These are phyloP conservation scores for Octodon degus DNA, from an alignment of 2,113 vertebrate species.

Conservation along the genomic window DNA sequence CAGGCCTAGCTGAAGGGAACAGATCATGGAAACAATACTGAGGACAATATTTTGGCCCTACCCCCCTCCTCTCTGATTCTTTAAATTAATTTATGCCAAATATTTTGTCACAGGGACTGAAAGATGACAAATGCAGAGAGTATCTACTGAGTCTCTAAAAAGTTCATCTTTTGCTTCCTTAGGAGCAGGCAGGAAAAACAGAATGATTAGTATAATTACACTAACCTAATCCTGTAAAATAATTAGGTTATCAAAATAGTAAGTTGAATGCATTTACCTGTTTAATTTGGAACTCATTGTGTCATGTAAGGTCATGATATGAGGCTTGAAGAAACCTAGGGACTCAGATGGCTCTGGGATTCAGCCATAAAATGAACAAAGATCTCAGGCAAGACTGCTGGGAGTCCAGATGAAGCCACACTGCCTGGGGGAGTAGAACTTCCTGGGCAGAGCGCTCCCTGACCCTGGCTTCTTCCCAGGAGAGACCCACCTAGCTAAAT, in stretches of 20 bases:
- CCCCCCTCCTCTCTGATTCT: not conserved
- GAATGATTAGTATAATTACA: not conserved
- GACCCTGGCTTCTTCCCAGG: constrained; percentile 56
- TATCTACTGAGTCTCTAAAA: not conserved
- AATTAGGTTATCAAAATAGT: not conserved
- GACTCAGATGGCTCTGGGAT: constrained; percentile 52
- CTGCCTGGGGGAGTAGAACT: constrained; percentile 60
- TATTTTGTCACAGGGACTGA: not conserved
- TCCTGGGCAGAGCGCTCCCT: constrained; percentile 55
- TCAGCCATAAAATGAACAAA: constrained; percentile 68
- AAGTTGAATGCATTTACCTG: not conserved
- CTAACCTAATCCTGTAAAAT: not conserved
- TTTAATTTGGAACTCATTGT: constrained; percentile 19
- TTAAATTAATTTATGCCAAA: not conserved
- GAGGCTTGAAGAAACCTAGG: constrained; percentile 14
- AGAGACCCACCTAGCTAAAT: not conserved
- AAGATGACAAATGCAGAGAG: not conserved
- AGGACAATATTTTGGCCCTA: not conserved
- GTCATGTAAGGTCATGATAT: constrained; percentile 19
- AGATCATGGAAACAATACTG: not conserved
- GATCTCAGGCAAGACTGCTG: constrained; percentile 56
- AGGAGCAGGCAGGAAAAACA: constrained; percentile 10
- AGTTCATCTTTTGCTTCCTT: constrained; percentile 37
- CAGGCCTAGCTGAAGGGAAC: not conserved
- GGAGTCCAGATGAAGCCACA: not conserved